A percentile compares a stretch with the other conserved stretches of the same genome.
These are phyloP conservation scores for Melitaea cinxia DNA, from an alignment of 1,140 invertebrate genomes.

Conservation along the genomic window DNA sequence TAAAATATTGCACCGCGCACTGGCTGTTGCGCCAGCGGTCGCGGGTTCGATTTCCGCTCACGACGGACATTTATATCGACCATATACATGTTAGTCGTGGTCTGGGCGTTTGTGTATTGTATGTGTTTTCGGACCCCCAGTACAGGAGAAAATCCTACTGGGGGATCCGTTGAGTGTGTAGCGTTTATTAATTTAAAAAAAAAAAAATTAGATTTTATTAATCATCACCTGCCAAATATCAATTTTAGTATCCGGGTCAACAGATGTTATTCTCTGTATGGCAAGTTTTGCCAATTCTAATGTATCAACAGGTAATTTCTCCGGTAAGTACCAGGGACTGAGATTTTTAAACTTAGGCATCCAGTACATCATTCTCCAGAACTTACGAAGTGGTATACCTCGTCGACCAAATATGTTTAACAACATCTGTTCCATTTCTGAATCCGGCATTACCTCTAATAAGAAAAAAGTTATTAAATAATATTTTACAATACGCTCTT, in stretches of 20 bases:
- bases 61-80: too few relatives aligned
- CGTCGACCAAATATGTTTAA: conserved; percentile 91
- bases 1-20: too few relatives aligned
- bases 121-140: too few relatives aligned
- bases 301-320: conserved; percentile 87
- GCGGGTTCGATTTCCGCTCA: too few relatives aligned
- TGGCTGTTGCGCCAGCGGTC: too few relatives aligned
- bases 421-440: conserved; percentile 92
- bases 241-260: conserved; percentile 90
- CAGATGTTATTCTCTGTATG: conserved; percentile 91
- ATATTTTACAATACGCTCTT: too few relatives aligned
- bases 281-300: conserved; percentile 93
- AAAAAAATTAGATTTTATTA: conserved; percentile 13
- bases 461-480: not conserved
- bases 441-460: conserved; percentile 94
- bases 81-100: too few relatives aligned
- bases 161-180: too few relatives aligned
- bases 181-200: not conserved
- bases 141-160: too few relatives aligned
- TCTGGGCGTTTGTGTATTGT: too few relatives aligned
- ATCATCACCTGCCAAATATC: conserved; percentile 84
- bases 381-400: conserved; percentile 91
- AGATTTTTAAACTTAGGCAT: conserved; percentile 97
- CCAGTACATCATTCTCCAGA: conserved; percentile 98
- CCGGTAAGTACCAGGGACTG: conserved; percentile 94